Base-by-base conservation (phyloP, 2,888 invertebrate species). In the Eudemis profundana region DNA sequence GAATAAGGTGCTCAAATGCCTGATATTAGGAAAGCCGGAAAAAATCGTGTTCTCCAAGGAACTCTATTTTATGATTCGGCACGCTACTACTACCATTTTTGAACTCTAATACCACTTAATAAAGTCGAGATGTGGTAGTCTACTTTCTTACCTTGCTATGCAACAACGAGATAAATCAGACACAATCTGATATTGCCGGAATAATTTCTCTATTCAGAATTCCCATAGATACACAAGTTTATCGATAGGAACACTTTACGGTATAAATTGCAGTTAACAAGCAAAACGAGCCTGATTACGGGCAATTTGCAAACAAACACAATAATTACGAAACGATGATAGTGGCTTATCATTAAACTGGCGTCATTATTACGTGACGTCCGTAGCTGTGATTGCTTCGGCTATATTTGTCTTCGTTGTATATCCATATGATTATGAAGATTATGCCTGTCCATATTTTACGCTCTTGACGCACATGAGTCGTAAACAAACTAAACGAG, bases 281-380 rank as follows among this genome's bases (percentile, higher is more conserved):
- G 64, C 57, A 44, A 63, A 63, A 42, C 57, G 57, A 36, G 27
- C 29, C 36, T 50, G 57, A 64, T 64, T 64, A 51, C 36, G 7
- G 21, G 44, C 64, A 64, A 64, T 64, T 64, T 64, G 64, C 64
- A 64, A 59, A 64, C 63, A 64, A 64, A 64, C 56, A 63, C 57
- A 64, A 64, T 59, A 59, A 64, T 64, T 59, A 59, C 57, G 44
- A 57, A 63, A 59, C 51, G 50, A 64, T 59, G 64, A 64, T 64
- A 64, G 44, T 44, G 40, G 60, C 57, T 59, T 64, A 64, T 64
- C 57, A 51, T 59, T 59, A 64, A n/a, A 2, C 44, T 36, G 50
- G 50, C 57, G 57, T 57, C 50, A 51, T 59, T 33, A 33, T 33
- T 50, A 51, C 14, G 19, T 64, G 64, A 59, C 57, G 64, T 64